Percentiles rank a stretch among this genome's conserved stretches.
phyloP scores from a whole-genome alignment of 2,797 vertebrate genomes.

The Peromyscus eremicus region DNA sequence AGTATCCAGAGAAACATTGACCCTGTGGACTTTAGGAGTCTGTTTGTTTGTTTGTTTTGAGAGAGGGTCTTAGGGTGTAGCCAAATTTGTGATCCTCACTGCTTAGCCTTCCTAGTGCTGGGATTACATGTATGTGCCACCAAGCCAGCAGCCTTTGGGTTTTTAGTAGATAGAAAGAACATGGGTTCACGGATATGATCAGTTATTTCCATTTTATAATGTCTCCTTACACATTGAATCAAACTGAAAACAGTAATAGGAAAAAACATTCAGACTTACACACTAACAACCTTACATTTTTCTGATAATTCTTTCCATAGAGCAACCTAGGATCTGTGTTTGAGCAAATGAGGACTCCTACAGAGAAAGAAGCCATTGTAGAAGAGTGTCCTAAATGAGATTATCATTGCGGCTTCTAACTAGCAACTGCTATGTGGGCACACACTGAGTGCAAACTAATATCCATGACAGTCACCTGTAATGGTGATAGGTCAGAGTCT shows the following conservation, averaged over 20 bases:
- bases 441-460: background rate
- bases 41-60: background rate
- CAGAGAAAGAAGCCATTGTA: constrained; percentile 27
- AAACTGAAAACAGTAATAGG: background rate
- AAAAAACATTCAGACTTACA: constrained; percentile 10
- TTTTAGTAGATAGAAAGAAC: constrained; percentile 15
- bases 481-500: background rate
- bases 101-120: background rate
- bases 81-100: background rate
- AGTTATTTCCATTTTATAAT: background rate
- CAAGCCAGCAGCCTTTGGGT: background rate
- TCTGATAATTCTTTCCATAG: background rate
- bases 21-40: background rate
- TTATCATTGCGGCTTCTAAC: constrained; percentile 6
- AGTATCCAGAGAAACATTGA: background rate
- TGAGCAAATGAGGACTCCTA: background rate
- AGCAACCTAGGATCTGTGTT: constrained; percentile 17
- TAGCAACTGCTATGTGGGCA: background rate
- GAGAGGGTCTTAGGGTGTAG: background rate
- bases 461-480: background rate
- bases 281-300: background rate
- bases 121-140: background rate
- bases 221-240: background rate
- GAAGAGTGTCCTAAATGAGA: constrained; percentile 5
- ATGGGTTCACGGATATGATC: background rate